Base-by-base conservation (phyloP, 2,888 invertebrate genomes). In the Euplexia lucipara region DNA sequence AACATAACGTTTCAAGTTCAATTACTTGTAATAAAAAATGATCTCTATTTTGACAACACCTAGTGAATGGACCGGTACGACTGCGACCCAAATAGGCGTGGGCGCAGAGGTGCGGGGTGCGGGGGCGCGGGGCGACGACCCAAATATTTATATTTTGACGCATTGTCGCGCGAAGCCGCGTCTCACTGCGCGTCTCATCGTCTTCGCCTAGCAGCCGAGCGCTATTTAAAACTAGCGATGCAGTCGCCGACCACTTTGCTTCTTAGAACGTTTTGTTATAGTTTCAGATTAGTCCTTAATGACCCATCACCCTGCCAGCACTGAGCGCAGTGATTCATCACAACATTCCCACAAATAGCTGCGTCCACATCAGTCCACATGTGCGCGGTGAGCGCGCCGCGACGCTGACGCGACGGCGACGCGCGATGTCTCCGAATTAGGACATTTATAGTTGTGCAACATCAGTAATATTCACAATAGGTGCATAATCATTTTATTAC, bases 81-180 rank as follows among this genome's bases (percentile, higher is more conserved):
- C 39, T 34, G 20, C 51, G 57, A 58, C 51, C 37, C 37, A 62
- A 47, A 64, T 70, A 64, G 37, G 32, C 2, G 0, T 34, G 42
- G 7, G 32, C 32, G 44, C 39, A 63, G 56, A 41, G 35, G 52
- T 37, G 54, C 18, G 44, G 80, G 64, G 44, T 32, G 26, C 2
- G 66, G 56, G 44, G 35, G 52, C 41, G 54, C 18, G 44, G 80
- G 64, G 47, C 78, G 70, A 54, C n/a, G 78, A 78, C 81, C 69
- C 56, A 67, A 60, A 77, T 77, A 60, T 78, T 76, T 77, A 70
- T 73, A 64, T 62, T 59, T 57, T 14, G 14, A 34, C 48, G 54
- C 54, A 34, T 18, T n/a, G 35, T 14, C 35, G 42, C 26, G 41
- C 26, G 14, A 10, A 22, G n/a, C 10, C 30, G 49, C 49, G 20